These are phyloP conservation scores for Hydraecia micacea DNA, from an alignment of 2,888 invertebrate species.

Conservation along the genomic window DNA sequence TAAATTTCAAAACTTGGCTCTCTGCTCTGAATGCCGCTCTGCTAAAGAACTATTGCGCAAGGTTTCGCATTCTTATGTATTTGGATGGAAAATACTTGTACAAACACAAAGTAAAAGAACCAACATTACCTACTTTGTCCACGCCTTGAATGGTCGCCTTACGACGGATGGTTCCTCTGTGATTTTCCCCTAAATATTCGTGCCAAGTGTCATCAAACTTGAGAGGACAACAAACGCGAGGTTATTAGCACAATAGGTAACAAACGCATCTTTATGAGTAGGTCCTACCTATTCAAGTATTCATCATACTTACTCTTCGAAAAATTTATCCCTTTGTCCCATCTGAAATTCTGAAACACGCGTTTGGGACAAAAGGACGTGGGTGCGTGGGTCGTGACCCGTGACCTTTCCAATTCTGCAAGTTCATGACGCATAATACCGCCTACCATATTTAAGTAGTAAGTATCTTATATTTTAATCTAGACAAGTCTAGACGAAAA, in stretches of 20 bases:
- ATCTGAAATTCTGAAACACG: slow-evolving; percentile 18
- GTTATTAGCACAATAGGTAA: neutral
- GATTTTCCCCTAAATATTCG: neutral
- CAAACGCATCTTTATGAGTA: neutral
- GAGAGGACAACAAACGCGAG: slow-evolving; percentile 2
- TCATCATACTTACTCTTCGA: neutral
- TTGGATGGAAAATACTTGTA: slow-evolving; percentile 2
- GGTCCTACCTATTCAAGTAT: neutral
- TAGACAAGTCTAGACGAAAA: slow-evolving; percentile 3
- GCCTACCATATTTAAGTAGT: neutral
- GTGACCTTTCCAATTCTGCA: slow-evolving; percentile 24
- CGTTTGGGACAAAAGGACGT: slow-evolving; percentile 12
- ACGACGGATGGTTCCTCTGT: neutral
- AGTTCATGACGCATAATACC: slow-evolving; percentile 4
- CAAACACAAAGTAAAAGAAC: neutral
- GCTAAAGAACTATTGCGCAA: slow-evolving; percentile 24
- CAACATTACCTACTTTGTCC: neutral
- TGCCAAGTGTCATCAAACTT: slow-evolving; percentile 5
- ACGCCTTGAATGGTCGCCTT: neutral
- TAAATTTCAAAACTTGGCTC: slow-evolving; percentile 23
- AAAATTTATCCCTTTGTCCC: neutral
- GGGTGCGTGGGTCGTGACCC: slow-evolving; percentile 11
- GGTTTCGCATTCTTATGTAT: slow-evolving; percentile 7
- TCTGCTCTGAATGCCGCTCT: neutral
- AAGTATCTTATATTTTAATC: neutral